These are phyloP conservation scores for Gnathonemus echidnorhynchus DNA, from an alignment of 2,113 vertebrate species.

Conservation along the genomic window DNA sequence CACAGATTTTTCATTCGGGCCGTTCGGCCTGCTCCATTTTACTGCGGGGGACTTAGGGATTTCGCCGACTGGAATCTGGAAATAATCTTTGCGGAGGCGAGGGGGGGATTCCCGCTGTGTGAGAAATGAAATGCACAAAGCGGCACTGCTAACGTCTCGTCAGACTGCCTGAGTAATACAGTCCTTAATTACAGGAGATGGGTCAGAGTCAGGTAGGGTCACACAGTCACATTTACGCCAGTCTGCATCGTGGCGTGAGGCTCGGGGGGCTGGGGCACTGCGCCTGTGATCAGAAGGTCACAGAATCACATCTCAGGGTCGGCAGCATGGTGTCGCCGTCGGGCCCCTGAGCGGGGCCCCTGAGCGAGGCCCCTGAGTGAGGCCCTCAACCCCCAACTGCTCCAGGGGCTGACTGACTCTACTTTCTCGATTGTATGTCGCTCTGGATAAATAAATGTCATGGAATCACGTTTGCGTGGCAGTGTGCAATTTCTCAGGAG, in stretches of 20 bases:
- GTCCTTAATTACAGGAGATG: neutral
- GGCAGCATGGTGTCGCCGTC: neutral
- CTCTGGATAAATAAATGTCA: neutral
- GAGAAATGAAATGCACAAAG: neutral
- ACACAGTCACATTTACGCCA: neutral
- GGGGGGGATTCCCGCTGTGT: neutral
- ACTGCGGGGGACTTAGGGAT: neutral
- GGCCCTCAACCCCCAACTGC: neutral
- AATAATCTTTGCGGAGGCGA: neutral
- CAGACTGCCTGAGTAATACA: neutral
- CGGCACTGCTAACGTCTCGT: neutral
- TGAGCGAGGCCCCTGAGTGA: neutral
- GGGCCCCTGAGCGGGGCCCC: neutral
- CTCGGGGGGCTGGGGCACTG: neutral
- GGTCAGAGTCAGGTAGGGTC: neutral
- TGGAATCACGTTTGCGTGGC: neutral
- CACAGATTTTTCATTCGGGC: slow-evolving; percentile 19
- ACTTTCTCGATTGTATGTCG: neutral
- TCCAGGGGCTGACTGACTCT: neutral
- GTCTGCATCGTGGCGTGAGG: neutral
- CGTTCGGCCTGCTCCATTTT: neutral
- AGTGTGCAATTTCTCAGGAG: neutral
- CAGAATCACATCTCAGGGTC: neutral
- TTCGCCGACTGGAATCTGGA: neutral
- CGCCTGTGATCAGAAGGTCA: neutral